Base-by-base conservation (phyloP, 2,888 invertebrate genomes). In the Drosophila lutescens region DNA sequence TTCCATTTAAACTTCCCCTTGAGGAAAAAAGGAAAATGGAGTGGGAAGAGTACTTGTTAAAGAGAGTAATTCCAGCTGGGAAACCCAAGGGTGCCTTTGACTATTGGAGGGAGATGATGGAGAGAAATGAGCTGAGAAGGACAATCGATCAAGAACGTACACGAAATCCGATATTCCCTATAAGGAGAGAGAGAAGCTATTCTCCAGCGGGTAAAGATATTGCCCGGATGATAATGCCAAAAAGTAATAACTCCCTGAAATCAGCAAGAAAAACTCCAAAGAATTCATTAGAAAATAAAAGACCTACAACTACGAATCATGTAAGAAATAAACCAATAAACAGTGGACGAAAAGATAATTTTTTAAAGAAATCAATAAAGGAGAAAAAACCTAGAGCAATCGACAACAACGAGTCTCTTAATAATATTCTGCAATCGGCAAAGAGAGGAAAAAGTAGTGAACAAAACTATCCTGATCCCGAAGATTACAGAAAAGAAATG, bases 101-200 rank as follows among this genome's bases (percentile, higher is more conserved):
- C 17, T 41, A 47, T 13, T 62, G 20, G 58, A 15, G 15, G 3
- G 32, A 41, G 9, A 34, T 58, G 9, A 49, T 34, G 12, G 13
- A 34, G 4, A 26, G 23, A 41, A 3, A 47, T 10, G 15, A 17
- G 10, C 2, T 26, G 2, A 7, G 2, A 30, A 13, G 6, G 6
- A 17, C 32, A 20, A 2, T 49, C 8, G 17, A 49, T 8, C 17
- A 20, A 13, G 17, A 34, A 13, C 1, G 17, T 1, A 26, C n/a
- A 26, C n/a, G 26, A 4, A 26, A n/a, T 26, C 12, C 17, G 7
- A 20, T 13, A n/a, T 17, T 8, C 7, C 1, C 4, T 13, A 10
- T 4, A 12, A 20, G 2, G 38, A 20, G 5, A 38, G 13, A 30
- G 0, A 3, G 12, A 20, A 20, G 20, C 1, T 43, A 13, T 23